Conservation (phyloP, 2,797 vertebrate species). For the Cirrhinus mrigala region DNA sequence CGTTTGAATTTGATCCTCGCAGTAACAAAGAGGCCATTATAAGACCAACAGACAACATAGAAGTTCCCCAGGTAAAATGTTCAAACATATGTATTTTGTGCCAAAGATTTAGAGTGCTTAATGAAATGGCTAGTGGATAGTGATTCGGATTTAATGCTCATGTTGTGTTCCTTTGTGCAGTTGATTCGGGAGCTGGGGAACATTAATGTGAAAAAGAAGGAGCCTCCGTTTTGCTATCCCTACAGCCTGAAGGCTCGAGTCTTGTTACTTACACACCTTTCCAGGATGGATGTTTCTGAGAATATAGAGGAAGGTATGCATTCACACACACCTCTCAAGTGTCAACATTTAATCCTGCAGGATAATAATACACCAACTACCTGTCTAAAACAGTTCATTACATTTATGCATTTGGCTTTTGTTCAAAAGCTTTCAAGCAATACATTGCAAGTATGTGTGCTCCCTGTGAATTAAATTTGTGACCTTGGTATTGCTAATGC, state of each 20-base stretch:
- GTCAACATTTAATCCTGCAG: not conserved
- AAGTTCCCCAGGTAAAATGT: slow-evolving; percentile 91
- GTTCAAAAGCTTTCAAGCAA: not conserved
- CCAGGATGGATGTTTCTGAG: slow-evolving; percentile 95
- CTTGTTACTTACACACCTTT: slow-evolving; percentile 90
- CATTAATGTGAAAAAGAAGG: slow-evolving; percentile 99
- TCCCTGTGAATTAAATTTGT: not conserved
- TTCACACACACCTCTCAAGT: not conserved
- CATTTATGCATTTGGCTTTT: not conserved
- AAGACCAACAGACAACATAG: slow-evolving; percentile 94
- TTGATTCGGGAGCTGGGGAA: slow-evolving; percentile 96
- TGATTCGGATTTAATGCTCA: not conserved
- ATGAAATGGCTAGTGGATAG: not conserved
- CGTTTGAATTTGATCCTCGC: slow-evolving; percentile 97
- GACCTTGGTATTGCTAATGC: not conserved
- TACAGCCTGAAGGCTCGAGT: slow-evolving; percentile 98
- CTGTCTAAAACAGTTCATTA: not conserved
- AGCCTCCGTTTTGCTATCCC: slow-evolving; percentile 96
- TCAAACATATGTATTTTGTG: not conserved
- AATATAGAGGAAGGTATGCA: slow-evolving; percentile 92
- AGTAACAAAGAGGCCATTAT: slow-evolving; percentile 98
- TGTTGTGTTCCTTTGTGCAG: slow-evolving; percentile 69
- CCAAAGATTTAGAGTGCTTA: not conserved
- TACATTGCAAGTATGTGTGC: not conserved
- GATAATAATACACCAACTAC: not conserved